Base-by-base conservation (phyloP, 2,888 invertebrate species). In the Leptinotarsa peninsularis region DNA sequence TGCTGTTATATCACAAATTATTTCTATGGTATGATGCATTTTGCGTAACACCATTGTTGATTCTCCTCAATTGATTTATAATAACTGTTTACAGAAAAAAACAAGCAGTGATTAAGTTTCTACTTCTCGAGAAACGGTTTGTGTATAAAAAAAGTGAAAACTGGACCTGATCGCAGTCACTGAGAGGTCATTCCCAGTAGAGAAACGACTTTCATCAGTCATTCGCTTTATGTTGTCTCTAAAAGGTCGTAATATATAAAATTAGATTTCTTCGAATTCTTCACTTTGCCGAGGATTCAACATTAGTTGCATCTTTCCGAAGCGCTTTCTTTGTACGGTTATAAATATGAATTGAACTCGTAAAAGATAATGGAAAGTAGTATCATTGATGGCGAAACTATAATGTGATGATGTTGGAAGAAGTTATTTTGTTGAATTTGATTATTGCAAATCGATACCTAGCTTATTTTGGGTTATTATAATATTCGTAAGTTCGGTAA, bases 181-280 rank as follows among this genome's bases (percentile, higher is more conserved):
- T 33, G n/a, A 23, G 23, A 58, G 21, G 21, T 23, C 58, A 43
- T 63, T 43, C 21, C 43, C 7, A 43, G 63, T 63, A 7, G n/a
- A 33, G 63, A 7, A 63, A 63, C 43, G n/a, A 63, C 63, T 63
- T 63, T 63, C 63, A 33, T 63, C n/a, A 18, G 60, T 23, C 60
- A 60, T 27, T 60, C 15, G 60, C 27, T 33, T 63, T 33, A 33
- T 63, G 43, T 27, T 17, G 18, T n/a, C 63, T 43, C 14, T 43
- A 17, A 33, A 63, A 33, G 63, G 60, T 23, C 60, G 27, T 54
- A 54, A 63, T n/a, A n/a, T 63, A 63, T 63, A 43, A 63, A 33
- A 63, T 33, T n/a, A 63, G 27, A 43, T 63, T n/a, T 63, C 43
- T 63, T 43, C 27, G 33, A 63, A 33, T 63, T 18, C 7, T 27